Conservation (phyloP, 2,888 invertebrate genomes). For the Callyntrura sp. region DNA sequence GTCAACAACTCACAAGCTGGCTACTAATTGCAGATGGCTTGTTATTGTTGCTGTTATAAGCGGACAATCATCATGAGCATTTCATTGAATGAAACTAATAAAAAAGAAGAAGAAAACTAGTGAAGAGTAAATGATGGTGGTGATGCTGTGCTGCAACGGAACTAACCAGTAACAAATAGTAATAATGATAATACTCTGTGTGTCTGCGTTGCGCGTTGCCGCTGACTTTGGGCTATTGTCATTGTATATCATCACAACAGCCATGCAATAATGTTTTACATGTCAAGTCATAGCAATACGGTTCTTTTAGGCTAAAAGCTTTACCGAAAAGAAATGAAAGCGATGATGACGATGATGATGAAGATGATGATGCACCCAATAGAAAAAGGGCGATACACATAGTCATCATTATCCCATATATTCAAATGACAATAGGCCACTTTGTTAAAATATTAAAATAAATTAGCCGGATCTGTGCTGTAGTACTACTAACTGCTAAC, state of each 20-base stretch:
- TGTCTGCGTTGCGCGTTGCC: slow-evolving; percentile 18
- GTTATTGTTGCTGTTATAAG: slow-evolving; percentile 49
- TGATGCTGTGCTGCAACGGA: not conserved
- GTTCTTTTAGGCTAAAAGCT: slow-evolving; percentile 33
- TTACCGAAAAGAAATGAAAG: slow-evolving; percentile 8
- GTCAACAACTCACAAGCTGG: slow-evolving; percentile 47
- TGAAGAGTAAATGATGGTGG: not conserved
- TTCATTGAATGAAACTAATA: slow-evolving; percentile 64
- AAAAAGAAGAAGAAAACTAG: slow-evolving; percentile 48
- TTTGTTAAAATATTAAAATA: slow-evolving; percentile 49
- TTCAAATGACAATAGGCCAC: slow-evolving; percentile 59
- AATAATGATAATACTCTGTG: slow-evolving; percentile 28
- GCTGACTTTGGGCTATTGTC: slow-evolving; percentile 64
- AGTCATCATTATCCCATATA: slow-evolving; percentile 15
- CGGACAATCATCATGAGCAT: slow-evolving; percentile 49
- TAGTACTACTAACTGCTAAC: too few relatives aligned
- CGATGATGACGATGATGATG: not conserved
- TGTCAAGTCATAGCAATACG: not conserved
- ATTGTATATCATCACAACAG: slow-evolving; percentile 34
- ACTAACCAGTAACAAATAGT: slow-evolving; percentile 41
- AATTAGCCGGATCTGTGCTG: not conserved
- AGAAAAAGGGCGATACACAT: slow-evolving; percentile 29
- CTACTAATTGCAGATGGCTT: slow-evolving; percentile 76
- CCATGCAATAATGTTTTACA: not conserved
- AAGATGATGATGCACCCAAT: slow-evolving; percentile 24